phyloP scores from a whole-genome alignment of 2,113 vertebrate species.

The Lutjanus erythropterus region DNA sequence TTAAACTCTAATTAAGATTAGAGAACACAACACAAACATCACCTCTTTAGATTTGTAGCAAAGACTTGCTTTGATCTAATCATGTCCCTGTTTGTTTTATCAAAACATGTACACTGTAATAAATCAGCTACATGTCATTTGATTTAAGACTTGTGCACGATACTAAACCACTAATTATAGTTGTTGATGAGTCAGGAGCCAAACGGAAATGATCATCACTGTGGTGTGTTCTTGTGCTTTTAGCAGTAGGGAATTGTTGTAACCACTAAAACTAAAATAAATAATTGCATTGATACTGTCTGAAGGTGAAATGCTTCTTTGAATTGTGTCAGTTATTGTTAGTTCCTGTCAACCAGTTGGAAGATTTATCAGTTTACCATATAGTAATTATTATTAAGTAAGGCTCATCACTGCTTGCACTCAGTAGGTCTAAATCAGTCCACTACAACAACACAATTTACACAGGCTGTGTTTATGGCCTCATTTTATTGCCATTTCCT shows the following conservation, averaged over 20 bases:
- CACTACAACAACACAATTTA: no score
- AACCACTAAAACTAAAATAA: background rate
- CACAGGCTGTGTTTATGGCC: no score
- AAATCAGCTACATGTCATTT: background rate
- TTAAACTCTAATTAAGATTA: no score
- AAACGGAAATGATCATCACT: background rate
- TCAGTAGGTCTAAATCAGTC: no score
- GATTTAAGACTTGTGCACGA: background rate
- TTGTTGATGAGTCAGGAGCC: background rate
- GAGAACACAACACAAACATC: no score
- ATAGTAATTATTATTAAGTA: no score
- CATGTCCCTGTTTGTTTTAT: background rate
- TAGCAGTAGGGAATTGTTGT: background rate
- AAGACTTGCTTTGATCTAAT: background rate
- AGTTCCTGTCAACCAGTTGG: no score
- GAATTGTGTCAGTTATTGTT: background rate
- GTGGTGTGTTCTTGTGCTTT: background rate
- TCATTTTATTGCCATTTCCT: no score
- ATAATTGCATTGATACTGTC: background rate
- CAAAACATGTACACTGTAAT: background rate
- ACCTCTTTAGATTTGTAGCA: background rate
- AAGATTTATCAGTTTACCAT: no score
- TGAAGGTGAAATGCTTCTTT: background rate
- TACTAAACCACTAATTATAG: background rate
- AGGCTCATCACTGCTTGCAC: no score